Conservation (phyloP, 2,888 invertebrate genomes). For the Tubulanus polymorphus region DNA sequence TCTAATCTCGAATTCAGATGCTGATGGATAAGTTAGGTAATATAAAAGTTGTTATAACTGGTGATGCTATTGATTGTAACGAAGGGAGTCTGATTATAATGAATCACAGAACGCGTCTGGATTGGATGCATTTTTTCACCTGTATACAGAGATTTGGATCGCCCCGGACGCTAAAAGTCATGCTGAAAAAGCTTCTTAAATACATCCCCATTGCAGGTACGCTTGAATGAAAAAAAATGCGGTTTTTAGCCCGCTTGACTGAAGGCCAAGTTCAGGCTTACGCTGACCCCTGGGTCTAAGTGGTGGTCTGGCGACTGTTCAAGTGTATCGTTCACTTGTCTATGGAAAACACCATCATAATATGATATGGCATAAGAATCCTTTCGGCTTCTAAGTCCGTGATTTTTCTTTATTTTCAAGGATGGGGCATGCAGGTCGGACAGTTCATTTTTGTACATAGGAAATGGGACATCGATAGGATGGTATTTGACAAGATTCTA, state of each 20-base stretch:
- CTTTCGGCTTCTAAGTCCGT: no score
- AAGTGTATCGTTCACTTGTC: no score
- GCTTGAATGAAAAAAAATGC: no score
- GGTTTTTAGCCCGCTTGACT: no score
- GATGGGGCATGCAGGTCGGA: constrained; percentile 78
- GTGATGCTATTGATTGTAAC: constrained; percentile 56
- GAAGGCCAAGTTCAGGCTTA: no score
- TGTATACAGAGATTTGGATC: constrained; percentile 13
- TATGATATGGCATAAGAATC: no score
- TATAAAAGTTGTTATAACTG: constrained; percentile 68
- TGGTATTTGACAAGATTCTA: constrained; percentile 64
- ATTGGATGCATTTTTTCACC: constrained; percentile 87
- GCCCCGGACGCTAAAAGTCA: constrained; percentile 65
- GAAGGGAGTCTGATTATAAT: constrained; percentile 66
- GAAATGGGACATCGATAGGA: constrained; percentile 70
- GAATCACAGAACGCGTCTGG: constrained; percentile 78
- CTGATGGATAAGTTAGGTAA: no score
- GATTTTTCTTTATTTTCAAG: constrained; percentile 30
- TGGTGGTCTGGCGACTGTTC: no score
- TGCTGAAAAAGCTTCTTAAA: constrained; percentile 77
- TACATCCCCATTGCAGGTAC: constrained; percentile 79
- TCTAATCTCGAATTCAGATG: no score
- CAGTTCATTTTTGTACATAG: constrained; percentile 80
- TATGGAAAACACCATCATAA: no score
- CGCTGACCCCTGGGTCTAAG: no score